These are phyloP conservation scores for Xiphophorus maculatus DNA, from an alignment of 2,113 vertebrate species.

Conservation along the genomic window DNA sequence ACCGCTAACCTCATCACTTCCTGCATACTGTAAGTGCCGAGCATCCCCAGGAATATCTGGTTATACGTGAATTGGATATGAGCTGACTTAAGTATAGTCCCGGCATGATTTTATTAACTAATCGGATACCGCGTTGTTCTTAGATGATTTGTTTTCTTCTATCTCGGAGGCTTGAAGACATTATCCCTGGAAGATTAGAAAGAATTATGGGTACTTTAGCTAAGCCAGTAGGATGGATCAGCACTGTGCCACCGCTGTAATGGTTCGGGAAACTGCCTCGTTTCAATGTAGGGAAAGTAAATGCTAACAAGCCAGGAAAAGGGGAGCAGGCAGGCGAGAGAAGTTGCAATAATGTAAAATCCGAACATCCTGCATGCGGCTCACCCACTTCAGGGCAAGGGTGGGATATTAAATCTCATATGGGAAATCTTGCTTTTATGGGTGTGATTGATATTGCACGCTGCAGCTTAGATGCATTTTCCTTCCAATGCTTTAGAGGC, in stretches of 20 bases:
- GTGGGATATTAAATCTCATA: conserved; percentile 52
- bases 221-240: conserved; percentile 74
- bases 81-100: conserved; percentile 45
- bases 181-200: conserved; percentile 76
- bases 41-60: conserved; percentile 47
- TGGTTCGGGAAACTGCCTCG: conserved; percentile 52
- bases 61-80: conserved; percentile 46
- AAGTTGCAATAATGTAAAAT: conserved; percentile 62
- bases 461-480: conserved; percentile 48
- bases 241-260: conserved; percentile 62
- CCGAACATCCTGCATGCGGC: conserved; percentile 52
- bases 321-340: conserved; percentile 53
- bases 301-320: conserved; percentile 58
- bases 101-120: conserved; percentile 67
- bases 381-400: conserved; percentile 45
- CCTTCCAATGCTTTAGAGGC: conserved; percentile 48
- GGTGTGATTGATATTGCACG: conserved; percentile 40
- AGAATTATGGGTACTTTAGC: conserved; percentile 74
- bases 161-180: conserved; percentile 69
- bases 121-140: conserved; percentile 68
- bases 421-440: conserved; percentile 54
- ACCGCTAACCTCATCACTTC: conserved; percentile 50
- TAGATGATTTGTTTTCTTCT: conserved; percentile 71
- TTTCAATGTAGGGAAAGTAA: conserved; percentile 58
- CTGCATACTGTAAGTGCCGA: conserved; percentile 42